Percentiles rank a stretch among this genome's conserved stretches.
Conservation (phyloP, 2,797 vertebrate species). For the Tolypeutes matacus region DNA sequence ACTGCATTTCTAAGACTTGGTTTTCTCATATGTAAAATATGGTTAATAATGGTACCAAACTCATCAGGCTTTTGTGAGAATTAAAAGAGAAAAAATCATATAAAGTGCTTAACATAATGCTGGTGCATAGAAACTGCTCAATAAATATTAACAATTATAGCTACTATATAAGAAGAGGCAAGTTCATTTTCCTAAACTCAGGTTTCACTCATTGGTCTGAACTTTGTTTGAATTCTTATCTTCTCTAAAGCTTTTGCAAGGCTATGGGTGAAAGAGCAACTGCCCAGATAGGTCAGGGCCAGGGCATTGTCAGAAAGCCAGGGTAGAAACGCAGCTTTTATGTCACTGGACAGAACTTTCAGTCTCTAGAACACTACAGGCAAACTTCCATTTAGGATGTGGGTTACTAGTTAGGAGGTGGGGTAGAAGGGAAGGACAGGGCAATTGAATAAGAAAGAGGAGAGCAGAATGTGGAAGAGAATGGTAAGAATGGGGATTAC, state of each 20-base stretch:
- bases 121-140: neutral
- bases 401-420: neutral
- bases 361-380: neutral
- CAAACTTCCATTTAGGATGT: neutral
- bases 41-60: neutral
- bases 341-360: neutral
- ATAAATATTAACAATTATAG: neutral
- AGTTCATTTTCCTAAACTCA: neutral
- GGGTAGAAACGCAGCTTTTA: neutral
- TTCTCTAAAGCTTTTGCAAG: neutral
- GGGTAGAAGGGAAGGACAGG: neutral
- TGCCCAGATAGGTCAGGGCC: neutral
- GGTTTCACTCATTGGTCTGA: neutral
- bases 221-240: neutral
- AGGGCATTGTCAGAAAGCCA: neutral
- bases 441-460: neutral
- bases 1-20: neutral
- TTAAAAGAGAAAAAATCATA: neutral
- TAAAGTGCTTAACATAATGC: neutral
- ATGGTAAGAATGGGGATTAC: neutral
- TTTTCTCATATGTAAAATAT: neutral
- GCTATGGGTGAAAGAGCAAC: slow-evolving; percentile 51
- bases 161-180: neutral
- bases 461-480: neutral
- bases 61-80: slow-evolving; percentile 4